phyloP scores from a whole-genome alignment of 2,888 invertebrate species.

The Iselma pallidipennis region DNA sequence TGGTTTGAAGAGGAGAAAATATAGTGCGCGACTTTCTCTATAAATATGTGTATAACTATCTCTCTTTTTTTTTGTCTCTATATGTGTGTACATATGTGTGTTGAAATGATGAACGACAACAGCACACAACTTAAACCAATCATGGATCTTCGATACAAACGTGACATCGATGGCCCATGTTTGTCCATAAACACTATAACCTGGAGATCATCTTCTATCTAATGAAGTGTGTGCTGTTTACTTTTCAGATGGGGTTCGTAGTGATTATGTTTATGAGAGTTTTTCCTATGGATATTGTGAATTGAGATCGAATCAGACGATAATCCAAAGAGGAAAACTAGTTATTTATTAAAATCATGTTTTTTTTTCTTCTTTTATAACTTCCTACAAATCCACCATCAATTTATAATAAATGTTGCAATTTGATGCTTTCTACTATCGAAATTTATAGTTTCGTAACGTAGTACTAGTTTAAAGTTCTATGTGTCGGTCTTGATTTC shows the following conservation, averaged over 20 bases:
- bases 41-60: not conserved
- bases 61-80: no score
- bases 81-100: not conserved
- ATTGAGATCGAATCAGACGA: slow-evolving; percentile 8
- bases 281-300: slow-evolving; percentile 15
- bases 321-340: no score
- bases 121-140: slow-evolving; percentile 36
- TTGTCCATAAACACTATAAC: slow-evolving; percentile 57
- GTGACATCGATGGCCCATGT: slow-evolving; percentile 51
- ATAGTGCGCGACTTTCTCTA: not conserved
- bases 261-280: slow-evolving; percentile 35
- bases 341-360: not conserved
- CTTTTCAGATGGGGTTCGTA: slow-evolving; percentile 44
- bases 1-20: not conserved
- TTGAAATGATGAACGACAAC: not conserved
- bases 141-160: slow-evolving; percentile 43
- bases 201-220: slow-evolving; percentile 53
- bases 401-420: not conserved
- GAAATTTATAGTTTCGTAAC: not conserved
- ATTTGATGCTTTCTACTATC: not conserved
- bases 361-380: not conserved
- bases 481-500: not conserved
- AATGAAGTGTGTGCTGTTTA: slow-evolving; percentile 55
- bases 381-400: not conserved
- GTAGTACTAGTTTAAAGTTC: not conserved